A percentile compares a stretch with the other conserved stretches of the same genome.
phyloP scores from a whole-genome alignment of 2,888 invertebrate genomes.

The Chaetogeoica ovagalla region DNA sequence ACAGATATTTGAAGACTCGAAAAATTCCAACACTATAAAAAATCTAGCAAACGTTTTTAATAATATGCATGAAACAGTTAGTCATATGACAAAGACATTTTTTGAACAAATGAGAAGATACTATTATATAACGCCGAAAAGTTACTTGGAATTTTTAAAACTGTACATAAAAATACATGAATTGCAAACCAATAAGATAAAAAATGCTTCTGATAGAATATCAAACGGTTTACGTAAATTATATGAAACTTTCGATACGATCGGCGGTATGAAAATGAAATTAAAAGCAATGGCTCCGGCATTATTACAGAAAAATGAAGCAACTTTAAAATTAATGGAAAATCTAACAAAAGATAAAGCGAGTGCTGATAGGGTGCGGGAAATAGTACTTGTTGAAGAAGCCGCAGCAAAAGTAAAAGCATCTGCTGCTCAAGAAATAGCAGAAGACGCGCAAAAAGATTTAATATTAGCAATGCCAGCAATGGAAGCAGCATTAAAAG shows the following conservation, averaged over 20 bases:
- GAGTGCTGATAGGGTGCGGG: constrained; percentile 78
- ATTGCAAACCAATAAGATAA: constrained; percentile 73
- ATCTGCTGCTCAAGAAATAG: constrained; percentile 77
- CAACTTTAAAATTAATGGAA: constrained; percentile 75
- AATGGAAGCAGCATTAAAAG: constrained; percentile 79
- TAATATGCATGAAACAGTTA: constrained; percentile 24
- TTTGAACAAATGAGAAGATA: constrained; percentile 73
- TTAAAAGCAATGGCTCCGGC: constrained; percentile 79
- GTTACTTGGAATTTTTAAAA: constrained; percentile 86
- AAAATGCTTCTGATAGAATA: constrained; percentile 65
- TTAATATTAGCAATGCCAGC: constrained; percentile 85
- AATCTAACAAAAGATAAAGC: constrained; percentile 78
- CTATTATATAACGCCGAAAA: constrained; percentile 91
- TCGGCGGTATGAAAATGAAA: constrained; percentile 83
- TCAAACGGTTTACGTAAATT: constrained; percentile 80
- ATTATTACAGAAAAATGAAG: constrained; percentile 74
- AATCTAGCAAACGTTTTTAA: constrained; percentile 34
- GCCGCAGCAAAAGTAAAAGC: constrained; percentile 85
- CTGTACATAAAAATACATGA: constrained; percentile 78
- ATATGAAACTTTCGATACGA: constrained; percentile 77
- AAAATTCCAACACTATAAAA: background rate
- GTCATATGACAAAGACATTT: constrained; percentile 67
- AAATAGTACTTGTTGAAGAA: constrained; percentile 80
- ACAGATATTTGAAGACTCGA: constrained; percentile 63
- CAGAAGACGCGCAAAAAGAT: constrained; percentile 83